Evolutionary conservation across 2,888 invertebrate genomes (phyloP).

Genomic region (Drosophila vallismaia): DNA sequence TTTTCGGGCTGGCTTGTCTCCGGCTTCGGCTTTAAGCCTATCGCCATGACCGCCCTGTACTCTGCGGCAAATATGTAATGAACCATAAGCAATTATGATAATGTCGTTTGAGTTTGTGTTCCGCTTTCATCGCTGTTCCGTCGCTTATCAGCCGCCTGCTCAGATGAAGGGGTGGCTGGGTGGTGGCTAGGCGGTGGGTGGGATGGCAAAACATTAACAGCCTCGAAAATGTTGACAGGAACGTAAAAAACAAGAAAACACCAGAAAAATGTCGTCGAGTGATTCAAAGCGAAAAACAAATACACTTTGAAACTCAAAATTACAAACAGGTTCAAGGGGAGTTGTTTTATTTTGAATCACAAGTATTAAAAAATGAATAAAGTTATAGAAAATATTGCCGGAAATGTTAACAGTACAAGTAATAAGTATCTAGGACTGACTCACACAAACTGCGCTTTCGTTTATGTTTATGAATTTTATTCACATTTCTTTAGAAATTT

Average conservation of each 20-base stretch:
- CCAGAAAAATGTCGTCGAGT: constrained; percentile 2
- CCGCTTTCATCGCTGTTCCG: constrained; percentile 40
- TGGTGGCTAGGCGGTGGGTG: neutral
- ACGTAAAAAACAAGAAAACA: constrained; percentile 19
- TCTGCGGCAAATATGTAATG: constrained; percentile 70
- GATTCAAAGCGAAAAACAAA: constrained; percentile 16
- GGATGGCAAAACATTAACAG: constrained; percentile 9
- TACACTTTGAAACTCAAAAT: constrained; percentile 15
- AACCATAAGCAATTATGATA: constrained; percentile 80
- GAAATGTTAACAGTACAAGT: constrained; percentile 1
- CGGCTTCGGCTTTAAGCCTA: constrained; percentile 31
- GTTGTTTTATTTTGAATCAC: too few relatives aligned
- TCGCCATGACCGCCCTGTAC: constrained; percentile 43
- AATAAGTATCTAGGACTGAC: constrained; percentile 23
- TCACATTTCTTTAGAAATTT: constrained; percentile 32
- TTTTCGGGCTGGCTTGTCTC: constrained; percentile 22
- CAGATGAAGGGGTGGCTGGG: constrained; percentile 1
- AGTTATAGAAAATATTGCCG: constrained; percentile 8
- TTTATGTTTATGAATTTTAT: constrained; percentile 54
- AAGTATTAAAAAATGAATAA: neutral
- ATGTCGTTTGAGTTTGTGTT: constrained; percentile 67
- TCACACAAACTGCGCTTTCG: constrained; percentile 51
- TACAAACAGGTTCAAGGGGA: neutral
- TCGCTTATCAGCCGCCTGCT: constrained; percentile 58
- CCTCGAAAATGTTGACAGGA: constrained; percentile 44